These are phyloP conservation scores for Staurois parvus DNA, from an alignment of 2,797 vertebrate species.

Conservation along the genomic window DNA sequence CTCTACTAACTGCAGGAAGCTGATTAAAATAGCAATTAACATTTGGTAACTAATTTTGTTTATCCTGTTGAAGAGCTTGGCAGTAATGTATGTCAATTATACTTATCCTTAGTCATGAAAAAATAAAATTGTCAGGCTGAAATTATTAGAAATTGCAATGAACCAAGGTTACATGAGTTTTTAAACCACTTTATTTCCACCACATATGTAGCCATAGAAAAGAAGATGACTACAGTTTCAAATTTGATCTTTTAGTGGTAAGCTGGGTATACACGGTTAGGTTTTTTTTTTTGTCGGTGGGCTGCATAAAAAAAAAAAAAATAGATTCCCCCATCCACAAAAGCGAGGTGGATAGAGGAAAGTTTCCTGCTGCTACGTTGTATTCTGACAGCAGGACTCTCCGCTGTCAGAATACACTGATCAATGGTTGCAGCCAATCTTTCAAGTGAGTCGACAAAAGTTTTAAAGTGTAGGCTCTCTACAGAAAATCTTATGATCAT, in stretches of 20 bases:
- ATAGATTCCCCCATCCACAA: no score
- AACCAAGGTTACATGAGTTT: constrained; percentile 8
- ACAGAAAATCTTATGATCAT: no score
- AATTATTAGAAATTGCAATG: constrained; percentile 13
- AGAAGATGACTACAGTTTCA: neutral
- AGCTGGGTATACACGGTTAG: no score
- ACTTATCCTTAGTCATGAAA: constrained; percentile 16
- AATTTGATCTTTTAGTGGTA: neutral
- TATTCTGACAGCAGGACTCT: no score
- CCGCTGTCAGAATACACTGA: no score
- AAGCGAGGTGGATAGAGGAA: no score
- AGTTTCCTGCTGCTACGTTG: no score
- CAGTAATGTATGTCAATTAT: constrained; percentile 36
- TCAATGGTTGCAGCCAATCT: no score
- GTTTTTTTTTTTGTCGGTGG: no score
- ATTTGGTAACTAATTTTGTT: constrained; percentile 49
- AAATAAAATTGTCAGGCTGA: constrained; percentile 1
- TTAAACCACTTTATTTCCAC: neutral
- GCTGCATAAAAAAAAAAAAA: no score
- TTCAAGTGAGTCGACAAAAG: no score
- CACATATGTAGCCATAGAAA: neutral
- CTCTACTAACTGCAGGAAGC: constrained; percentile 45
- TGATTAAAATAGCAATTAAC: constrained; percentile 45
- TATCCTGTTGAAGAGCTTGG: constrained; percentile 30
- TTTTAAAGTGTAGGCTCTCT: no score